Evolutionary conservation across 2,797 vertebrate genomes (phyloP).

Genomic region (Acipenser ruthenus): DNA sequence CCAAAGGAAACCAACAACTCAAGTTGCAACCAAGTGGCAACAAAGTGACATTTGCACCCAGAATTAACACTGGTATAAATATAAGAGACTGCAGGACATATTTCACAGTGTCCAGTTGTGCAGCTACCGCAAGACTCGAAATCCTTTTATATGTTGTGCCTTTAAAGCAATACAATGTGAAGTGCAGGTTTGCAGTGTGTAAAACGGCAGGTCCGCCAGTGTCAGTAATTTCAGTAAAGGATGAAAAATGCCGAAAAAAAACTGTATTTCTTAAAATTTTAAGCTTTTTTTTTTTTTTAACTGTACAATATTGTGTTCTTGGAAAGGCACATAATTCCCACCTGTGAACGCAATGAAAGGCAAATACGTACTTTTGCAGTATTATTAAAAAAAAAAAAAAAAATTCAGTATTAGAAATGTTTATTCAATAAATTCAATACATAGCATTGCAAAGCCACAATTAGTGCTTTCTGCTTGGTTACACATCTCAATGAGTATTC

Average conservation of each 20-base stretch:
- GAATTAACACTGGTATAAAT: too few species aligned
- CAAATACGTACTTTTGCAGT: constrained; percentile 24
- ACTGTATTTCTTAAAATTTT: too few species aligned
- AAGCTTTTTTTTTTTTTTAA: constrained; percentile 21
- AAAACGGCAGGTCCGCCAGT: constrained; percentile 17
- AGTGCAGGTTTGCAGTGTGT: constrained; percentile 27
- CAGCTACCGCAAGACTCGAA: too few species aligned
- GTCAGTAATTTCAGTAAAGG: constrained; percentile 13
- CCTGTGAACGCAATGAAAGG: constrained; percentile 12
- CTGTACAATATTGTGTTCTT: constrained; percentile 11
- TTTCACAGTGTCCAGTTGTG: too few species aligned
- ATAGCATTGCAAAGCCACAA: constrained; percentile 13
- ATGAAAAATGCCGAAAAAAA: too few species aligned
- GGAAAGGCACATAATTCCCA: constrained; percentile 11
- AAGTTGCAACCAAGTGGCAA: too few species aligned
- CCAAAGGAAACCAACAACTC: too few species aligned
- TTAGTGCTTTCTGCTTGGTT: constrained; percentile 38
- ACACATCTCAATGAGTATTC: constrained; percentile 55
- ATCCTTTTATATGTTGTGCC: background rate
- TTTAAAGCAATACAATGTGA: background rate
- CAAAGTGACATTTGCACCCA: too few species aligned
- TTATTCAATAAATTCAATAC: constrained; percentile 30
- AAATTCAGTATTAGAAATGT: constrained; percentile 37
- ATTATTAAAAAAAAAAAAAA: constrained; percentile 24
- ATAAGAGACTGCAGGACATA: too few species aligned